These are phyloP conservation scores for Apis laboriosa DNA, from an alignment of 1,140 invertebrate species.

Conservation along the genomic window DNA sequence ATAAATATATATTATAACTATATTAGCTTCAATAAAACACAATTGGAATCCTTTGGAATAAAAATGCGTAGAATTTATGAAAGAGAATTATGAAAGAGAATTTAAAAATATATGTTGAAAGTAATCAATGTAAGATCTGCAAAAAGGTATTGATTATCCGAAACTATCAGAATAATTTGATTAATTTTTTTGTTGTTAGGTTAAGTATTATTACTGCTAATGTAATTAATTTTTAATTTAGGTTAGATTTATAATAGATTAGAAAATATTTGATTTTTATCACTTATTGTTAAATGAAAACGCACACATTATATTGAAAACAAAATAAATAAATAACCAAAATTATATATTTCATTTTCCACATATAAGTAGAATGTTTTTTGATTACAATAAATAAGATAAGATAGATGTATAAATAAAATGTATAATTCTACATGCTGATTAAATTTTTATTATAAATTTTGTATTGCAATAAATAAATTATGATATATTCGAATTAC, in stretches of 20 bases:
- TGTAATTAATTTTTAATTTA: constrained; percentile 8
- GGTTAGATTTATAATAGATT: not conserved
- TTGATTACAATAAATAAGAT: too few relatives aligned
- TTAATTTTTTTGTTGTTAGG: constrained; percentile 14
- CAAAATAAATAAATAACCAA: too few relatives aligned
- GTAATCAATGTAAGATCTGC: not conserved
- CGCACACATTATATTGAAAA: not conserved
- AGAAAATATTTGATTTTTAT: not conserved
- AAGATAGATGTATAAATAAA: too few relatives aligned
- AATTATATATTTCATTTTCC: too few relatives aligned
- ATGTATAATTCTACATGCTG: too few relatives aligned
- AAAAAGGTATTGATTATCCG: constrained; percentile 2
- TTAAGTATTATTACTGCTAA: constrained; percentile 15
- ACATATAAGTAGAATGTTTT: too few relatives aligned
- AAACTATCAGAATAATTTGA: constrained; percentile 17
- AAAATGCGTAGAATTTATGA: constrained; percentile 18
- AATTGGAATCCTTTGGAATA: not conserved
- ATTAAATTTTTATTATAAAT: not conserved
- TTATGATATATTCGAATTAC: not conserved
- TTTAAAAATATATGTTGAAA: constrained; percentile 6
- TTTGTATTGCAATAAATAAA: not conserved
- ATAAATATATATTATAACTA: not conserved
- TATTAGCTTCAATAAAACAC: not conserved
- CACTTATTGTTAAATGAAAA: not conserved
- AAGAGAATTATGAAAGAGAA: not conserved